Evolutionary conservation across 2,113 vertebrate genomes (phyloP).

Genomic region (Leuciscus idus): DNA sequence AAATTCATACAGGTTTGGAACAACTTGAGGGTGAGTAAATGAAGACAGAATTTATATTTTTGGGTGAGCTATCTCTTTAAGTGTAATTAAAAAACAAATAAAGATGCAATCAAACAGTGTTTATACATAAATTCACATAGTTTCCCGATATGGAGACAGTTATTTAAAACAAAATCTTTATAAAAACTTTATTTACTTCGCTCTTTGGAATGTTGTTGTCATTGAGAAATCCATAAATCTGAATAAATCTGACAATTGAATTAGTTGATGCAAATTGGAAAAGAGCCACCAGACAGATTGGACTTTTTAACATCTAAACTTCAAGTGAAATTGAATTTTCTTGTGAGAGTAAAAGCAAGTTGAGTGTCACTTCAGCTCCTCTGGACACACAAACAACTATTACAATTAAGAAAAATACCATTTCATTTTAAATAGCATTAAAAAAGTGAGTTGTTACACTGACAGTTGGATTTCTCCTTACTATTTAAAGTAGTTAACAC

Average conservation of each 20-base stretch:
- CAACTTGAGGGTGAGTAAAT: no score
- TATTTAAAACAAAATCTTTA: slow-evolving; percentile 27
- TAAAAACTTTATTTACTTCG: slow-evolving; percentile 45
- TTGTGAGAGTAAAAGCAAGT: not conserved
- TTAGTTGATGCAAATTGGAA: not conserved
- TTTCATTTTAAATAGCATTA: slow-evolving; percentile 41
- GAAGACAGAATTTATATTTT: no score
- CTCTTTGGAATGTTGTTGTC: slow-evolving; percentile 49
- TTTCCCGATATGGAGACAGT: not conserved
- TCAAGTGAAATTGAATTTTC: not conserved
- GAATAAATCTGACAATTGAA: not conserved
- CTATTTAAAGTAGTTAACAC: slow-evolving; percentile 10
- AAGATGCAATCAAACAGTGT: not conserved
- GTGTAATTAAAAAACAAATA: not conserved
- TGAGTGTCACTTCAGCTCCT: not conserved
- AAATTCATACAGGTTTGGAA: no score
- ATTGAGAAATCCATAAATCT: not conserved
- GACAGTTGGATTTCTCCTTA: slow-evolving; percentile 8
- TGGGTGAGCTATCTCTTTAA: not conserved
- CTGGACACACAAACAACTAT: slow-evolving; percentile 3
- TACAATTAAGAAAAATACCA: slow-evolving; percentile 28
- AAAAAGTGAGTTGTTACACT: slow-evolving; percentile 24
- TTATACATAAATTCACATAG: not conserved
- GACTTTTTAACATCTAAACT: not conserved
- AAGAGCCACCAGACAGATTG: slow-evolving; percentile 26